Conservation (phyloP, 2,113 vertebrate genomes). For the Brienomyrus brachyistius region DNA sequence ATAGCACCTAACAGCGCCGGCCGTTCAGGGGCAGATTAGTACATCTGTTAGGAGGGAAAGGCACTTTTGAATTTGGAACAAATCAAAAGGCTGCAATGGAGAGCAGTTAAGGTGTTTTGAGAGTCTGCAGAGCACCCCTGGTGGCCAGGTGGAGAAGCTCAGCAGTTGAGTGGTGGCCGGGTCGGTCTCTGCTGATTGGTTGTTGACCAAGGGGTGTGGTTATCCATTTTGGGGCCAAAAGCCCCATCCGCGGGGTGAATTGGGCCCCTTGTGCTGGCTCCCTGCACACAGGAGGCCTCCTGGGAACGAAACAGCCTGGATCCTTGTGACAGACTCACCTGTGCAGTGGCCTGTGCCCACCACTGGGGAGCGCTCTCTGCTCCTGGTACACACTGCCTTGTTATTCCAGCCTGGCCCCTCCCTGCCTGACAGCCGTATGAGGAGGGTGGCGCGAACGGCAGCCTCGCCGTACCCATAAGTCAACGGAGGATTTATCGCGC, state of each 20-base stretch:
- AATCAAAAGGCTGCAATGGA: neutral
- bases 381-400: slow-evolving; percentile 17
- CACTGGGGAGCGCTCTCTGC: neutral
- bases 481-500: slow-evolving; percentile 9
- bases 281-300: neutral
- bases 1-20: slow-evolving; percentile 50
- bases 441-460: neutral
- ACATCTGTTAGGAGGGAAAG: slow-evolving; percentile 22
- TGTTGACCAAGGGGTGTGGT: neutral
- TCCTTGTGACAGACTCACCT: slow-evolving; percentile 1
- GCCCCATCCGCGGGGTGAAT: neutral
- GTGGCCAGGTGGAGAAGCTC: neutral
- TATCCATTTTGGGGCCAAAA: neutral
- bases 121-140: slow-evolving; percentile 14
- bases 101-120: neutral
- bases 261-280: neutral
- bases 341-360: neutral
- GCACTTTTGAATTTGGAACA: slow-evolving; percentile 20
- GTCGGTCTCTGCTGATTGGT: neutral
- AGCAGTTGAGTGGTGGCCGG: neutral
- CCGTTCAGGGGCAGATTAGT: slow-evolving; percentile 21
- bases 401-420: neutral
- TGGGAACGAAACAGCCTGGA: neutral
- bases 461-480: neutral
- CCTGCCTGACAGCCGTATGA: neutral